Evolutionary conservation across 2,888 invertebrate genomes (phyloP), one percentile per base, ranked within the genome.

Genomic region (Zygogramma bicolorata): DNA sequence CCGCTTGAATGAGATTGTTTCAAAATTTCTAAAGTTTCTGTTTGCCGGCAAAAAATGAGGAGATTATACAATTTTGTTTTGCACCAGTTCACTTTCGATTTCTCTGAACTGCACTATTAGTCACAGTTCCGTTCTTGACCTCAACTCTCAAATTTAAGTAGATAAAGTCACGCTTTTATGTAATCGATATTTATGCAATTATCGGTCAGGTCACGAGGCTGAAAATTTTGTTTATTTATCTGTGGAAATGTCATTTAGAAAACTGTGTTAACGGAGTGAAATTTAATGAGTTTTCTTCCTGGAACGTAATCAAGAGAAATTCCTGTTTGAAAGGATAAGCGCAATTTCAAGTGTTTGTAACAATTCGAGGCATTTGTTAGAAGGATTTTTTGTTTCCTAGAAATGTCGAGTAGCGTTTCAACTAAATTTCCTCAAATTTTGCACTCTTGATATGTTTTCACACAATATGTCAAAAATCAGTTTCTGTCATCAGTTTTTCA

Each of bases 61-160:
- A 60, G 34, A 65, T 65, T 70, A 70, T 70, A 65, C 70, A 65
- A 70, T 70, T 65, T 29, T 29, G 18, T n/a, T 59, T 62, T 42
- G 58, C 57, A 29, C 22, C 58, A 67, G 38, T 65, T 53, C 38
- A 72, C 72, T 71, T 72, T 72, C 72, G 72, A 72, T 72, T 72
- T 72, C 65, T 65, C 71, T 63, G 25, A 49, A 61, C 62, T 65
- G 58, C 59, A 63, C 18, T 42, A 68, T 67, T 65, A 70, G 65
- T 60, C 49, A 65, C 65, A 65, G 49, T 70, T 60, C 18, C 27
- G 72, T 65, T 68, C 72, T 72, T 72, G 68, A 72, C 68, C 72
- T 72, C 68, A 65, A 58, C 42, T 57, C 62, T 31, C 31, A 29
- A 27, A 65, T 6, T 3, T 46, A 63, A 70, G 65, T 61, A 70